Conservation (phyloP, 2,113 vertebrate species). For the Pipa parva region DNA sequence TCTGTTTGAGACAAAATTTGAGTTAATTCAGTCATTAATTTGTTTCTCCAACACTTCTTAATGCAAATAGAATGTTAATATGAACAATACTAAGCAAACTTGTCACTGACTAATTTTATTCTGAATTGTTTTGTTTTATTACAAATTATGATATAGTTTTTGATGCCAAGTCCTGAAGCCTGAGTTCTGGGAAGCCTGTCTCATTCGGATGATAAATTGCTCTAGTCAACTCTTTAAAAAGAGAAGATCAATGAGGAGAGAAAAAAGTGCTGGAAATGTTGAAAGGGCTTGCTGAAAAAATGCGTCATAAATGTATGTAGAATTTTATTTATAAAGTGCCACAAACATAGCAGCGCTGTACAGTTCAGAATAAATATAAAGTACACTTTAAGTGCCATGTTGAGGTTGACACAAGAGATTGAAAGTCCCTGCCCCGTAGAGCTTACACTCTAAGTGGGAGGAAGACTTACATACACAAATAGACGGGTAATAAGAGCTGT, state of each 20-base stretch:
- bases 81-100: constrained; percentile 10
- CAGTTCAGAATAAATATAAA: too few relatives aligned
- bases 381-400: too few relatives aligned
- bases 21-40: not conserved
- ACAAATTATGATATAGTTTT: constrained; percentile 1
- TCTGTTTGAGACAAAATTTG: too few relatives aligned
- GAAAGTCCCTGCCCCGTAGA: too few relatives aligned
- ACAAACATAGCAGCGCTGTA: too few relatives aligned
- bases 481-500: too few relatives aligned
- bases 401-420: too few relatives aligned
- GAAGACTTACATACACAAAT: too few relatives aligned
- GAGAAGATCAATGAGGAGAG: constrained; percentile 13
- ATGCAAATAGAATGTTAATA: constrained; percentile 14
- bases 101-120: constrained; percentile 18
- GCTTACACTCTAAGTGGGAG: too few relatives aligned
- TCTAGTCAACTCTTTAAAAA: constrained; percentile 6
- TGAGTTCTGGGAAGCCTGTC: constrained; percentile 4
- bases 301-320: constrained; percentile 14
- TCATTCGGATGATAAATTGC: constrained; percentile 26
- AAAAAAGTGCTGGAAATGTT: not conserved
- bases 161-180: not conserved
- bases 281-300: not conserved
- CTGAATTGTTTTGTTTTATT: not conserved
- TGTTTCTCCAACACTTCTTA: not conserved
- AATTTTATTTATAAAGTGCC: too few relatives aligned